phyloP scores from a whole-genome alignment of 1,140 invertebrate species.

The Alviniconcha marisindica region DNA sequence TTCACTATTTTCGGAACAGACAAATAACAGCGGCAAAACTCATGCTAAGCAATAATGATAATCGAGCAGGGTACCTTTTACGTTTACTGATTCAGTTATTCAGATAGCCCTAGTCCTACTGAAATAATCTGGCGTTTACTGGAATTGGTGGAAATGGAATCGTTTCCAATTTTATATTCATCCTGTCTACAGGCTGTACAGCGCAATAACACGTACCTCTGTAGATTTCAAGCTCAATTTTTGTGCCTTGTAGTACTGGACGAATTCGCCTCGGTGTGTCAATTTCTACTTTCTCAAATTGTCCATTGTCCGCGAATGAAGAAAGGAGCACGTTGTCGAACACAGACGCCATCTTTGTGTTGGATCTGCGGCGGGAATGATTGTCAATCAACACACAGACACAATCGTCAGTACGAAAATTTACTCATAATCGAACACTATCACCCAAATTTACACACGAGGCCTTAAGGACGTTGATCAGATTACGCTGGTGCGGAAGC shows the following conservation, averaged over 20 bases:
- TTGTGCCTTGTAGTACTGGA: conserved; percentile 53
- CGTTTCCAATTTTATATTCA: conserved; percentile 15
- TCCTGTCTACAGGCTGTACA: background rate
- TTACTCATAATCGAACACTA: background rate
- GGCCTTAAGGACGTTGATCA: too few species aligned
- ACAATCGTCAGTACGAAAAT: background rate
- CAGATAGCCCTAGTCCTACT: too few species aligned
- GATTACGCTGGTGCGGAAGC: too few species aligned
- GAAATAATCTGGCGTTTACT: too few species aligned
- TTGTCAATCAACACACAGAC: background rate
- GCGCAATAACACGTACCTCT: conserved; percentile 57
- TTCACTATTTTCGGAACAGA: too few species aligned
- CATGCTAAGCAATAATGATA: too few species aligned
- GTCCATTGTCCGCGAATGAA: conserved; percentile 63
- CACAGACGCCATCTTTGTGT: conserved; percentile 70
- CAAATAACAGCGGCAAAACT: too few species aligned
- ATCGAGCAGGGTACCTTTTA: too few species aligned
- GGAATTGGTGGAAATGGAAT: background rate
- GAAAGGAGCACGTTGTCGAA: conserved; percentile 74
- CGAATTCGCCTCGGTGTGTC: conserved; percentile 57
- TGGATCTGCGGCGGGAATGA: conserved; percentile 32
- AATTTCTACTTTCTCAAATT: conserved; percentile 51
- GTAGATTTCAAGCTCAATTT: conserved; percentile 56
- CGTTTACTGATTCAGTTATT: too few species aligned
- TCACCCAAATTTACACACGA: too few species aligned